Evolutionary conservation across 2,797 vertebrate genomes (phyloP), one percentile per base, ranked within the genome.

Genomic region (Serranus cabrilla): DNA sequence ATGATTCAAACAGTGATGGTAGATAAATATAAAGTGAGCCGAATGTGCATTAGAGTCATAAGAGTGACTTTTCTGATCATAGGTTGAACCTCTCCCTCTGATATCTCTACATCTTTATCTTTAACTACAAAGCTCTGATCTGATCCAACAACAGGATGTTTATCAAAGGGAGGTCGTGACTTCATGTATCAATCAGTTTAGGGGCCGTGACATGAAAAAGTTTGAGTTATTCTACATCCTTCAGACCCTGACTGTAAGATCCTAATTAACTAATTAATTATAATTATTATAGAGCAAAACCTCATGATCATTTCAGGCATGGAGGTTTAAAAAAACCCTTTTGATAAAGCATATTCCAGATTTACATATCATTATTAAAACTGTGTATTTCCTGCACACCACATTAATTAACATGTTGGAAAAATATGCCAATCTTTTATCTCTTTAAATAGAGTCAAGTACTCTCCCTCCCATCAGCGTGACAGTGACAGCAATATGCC

Each of bases 401-500:
- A 57, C 12, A 27, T 49, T 65, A 37, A 23, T 45, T 65, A 31
- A 62, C 16, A 39, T 46, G 57, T 39, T 58, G 2, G 3, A 57
- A 58, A 71, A 46, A 63, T n/a, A 13, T 2, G 7, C 5, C 11
- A 25, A 34, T 27, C 57, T 43, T 27, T 72, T 59, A 71, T 56
- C 43, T 62, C 50, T 62, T 71, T 68, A 74, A 62, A 81, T 42
- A 57, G 73, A 58, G 47, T 71, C 20, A 74, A 84, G 65, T 6
- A 27, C 6, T 3, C 27, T 57, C 18, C 55, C 34, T 45, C 21
- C 25, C 50, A 37, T 17, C 31, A 73, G 68, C 60, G 55, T 39
- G 43, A 34, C n/a, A 74, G 61, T 67, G 58, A 39, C 63, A 64
- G 74, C 61, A 71, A 83, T 43, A 50, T 63, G 31, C 46, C 34